These are phyloP conservation scores for Trematomus loennbergii DNA, from an alignment of 2,113 vertebrate genomes.

Conservation along the genomic window DNA sequence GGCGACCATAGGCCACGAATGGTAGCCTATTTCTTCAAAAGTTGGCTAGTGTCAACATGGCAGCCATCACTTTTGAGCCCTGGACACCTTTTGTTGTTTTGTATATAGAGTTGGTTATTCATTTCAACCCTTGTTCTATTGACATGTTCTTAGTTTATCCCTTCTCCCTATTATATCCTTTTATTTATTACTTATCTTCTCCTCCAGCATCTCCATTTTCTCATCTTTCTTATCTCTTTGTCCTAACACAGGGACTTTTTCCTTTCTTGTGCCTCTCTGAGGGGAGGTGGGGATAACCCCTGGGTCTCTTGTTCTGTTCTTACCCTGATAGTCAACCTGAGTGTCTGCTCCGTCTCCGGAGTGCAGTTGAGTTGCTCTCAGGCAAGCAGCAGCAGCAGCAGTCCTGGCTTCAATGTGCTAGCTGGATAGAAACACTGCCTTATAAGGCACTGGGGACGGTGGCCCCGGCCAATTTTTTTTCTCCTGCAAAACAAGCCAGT, in stretches of 20 bases:
- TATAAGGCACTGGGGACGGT: slow-evolving; percentile 85
- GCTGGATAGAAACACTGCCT: slow-evolving; percentile 85
- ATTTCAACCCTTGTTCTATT: neutral
- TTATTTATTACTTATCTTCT: slow-evolving; percentile 11
- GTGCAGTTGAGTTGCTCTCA: slow-evolving; percentile 63
- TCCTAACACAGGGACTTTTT: neutral
- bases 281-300: slow-evolving; percentile 44
- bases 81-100: neutral
- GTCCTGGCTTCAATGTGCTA: slow-evolving; percentile 63
- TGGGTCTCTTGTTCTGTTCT: slow-evolving; percentile 25
- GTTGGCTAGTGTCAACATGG: too few relatives aligned
- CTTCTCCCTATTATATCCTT: slow-evolving; percentile 6
- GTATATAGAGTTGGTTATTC: neutral
- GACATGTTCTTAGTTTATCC: neutral
- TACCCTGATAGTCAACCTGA: slow-evolving; percentile 43
- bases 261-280: slow-evolving; percentile 9
- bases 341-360: slow-evolving; percentile 60
- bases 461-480: slow-evolving; percentile 76
- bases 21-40: too few relatives aligned
- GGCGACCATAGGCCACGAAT: too few relatives aligned
- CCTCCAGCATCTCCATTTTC: slow-evolving; percentile 17
- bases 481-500: slow-evolving; percentile 75
- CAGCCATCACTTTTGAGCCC: neutral
- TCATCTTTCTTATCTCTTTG: slow-evolving; percentile 17
- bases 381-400: slow-evolving; percentile 69